A percentile compares a stretch with the other conserved stretches of the same genome.
Evolutionary conservation across 2,113 vertebrate genomes (phyloP).

Genomic region (Menidia beryllina): DNA sequence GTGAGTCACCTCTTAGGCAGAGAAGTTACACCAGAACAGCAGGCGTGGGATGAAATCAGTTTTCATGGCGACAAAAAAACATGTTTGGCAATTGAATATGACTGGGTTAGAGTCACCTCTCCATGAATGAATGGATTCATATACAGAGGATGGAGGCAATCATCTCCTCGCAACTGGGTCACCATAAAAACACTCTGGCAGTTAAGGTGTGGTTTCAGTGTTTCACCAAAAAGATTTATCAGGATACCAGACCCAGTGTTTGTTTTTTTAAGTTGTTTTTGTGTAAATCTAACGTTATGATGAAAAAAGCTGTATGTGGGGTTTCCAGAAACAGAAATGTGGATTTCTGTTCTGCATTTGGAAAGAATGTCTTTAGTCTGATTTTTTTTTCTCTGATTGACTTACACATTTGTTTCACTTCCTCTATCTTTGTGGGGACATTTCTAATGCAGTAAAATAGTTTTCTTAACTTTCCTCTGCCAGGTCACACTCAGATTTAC

Average conservation of each 20-base stretch:
- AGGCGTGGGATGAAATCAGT: conserved; percentile 3
- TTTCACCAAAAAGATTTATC: too few relatives aligned
- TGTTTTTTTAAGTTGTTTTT: too few relatives aligned
- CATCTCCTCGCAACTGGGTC: too few relatives aligned
- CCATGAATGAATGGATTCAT: neutral
- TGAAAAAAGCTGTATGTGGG: too few relatives aligned
- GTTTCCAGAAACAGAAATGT: too few relatives aligned
- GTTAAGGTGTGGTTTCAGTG: too few relatives aligned
- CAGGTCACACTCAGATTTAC: conserved; percentile 34
- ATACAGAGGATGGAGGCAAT: too few relatives aligned
- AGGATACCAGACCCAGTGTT: too few relatives aligned
- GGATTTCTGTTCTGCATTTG: too few relatives aligned
- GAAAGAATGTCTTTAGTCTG: neutral
- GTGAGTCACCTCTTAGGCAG: conserved; percentile 40
- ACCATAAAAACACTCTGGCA: too few relatives aligned
- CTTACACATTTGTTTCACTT: conserved; percentile 1
- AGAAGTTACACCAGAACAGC: neutral
- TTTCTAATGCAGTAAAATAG: neutral
- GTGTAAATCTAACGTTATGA: too few relatives aligned
- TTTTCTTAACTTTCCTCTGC: conserved; percentile 3
- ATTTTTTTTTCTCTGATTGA: neutral
- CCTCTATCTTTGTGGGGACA: neutral
- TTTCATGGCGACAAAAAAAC: conserved; percentile 28
- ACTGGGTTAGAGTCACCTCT: too few relatives aligned
- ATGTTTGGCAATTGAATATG: neutral